These are phyloP conservation scores for Conomelus anceps DNA, from an alignment of 2,888 invertebrate species.

Conservation along the genomic window DNA sequence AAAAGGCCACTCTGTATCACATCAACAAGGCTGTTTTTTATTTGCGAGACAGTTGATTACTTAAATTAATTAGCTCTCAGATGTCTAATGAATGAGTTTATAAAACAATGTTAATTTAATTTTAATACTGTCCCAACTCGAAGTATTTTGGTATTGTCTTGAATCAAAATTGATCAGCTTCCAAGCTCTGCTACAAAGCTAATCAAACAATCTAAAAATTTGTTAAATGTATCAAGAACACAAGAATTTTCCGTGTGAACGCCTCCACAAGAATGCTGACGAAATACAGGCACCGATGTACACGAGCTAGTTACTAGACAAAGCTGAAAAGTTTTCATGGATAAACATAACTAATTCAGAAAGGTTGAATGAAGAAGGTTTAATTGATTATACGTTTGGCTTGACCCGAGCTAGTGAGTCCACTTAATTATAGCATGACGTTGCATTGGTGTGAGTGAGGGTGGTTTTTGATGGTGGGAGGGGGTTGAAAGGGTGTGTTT, in stretches of 20 bases:
- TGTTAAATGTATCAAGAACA: neutral
- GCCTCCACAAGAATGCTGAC: neutral
- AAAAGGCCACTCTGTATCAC: no score
- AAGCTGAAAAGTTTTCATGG: neutral
- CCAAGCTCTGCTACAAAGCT: no score
- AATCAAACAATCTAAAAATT: neutral
- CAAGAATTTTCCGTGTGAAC: neutral
- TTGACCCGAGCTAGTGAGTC: neutral
- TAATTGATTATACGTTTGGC: neutral
- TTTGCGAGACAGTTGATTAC: no score
- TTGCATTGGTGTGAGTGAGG: neutral
- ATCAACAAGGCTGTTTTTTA: no score
- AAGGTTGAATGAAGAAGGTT: neutral
- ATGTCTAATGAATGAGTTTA: no score
- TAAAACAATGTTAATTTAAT: no score
- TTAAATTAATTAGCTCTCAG: no score
- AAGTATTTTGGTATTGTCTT: no score
- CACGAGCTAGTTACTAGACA: neutral
- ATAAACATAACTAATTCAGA: neutral
- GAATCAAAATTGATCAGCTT: no score
- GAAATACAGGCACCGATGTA: neutral
- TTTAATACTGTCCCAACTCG: no score
- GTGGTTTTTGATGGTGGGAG: no score
- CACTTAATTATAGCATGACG: neutral
- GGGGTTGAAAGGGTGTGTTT: neutral